Conservation (phyloP, 35 echinoderm and acorn worm genomes). For the Chiridota heheva region DNA sequence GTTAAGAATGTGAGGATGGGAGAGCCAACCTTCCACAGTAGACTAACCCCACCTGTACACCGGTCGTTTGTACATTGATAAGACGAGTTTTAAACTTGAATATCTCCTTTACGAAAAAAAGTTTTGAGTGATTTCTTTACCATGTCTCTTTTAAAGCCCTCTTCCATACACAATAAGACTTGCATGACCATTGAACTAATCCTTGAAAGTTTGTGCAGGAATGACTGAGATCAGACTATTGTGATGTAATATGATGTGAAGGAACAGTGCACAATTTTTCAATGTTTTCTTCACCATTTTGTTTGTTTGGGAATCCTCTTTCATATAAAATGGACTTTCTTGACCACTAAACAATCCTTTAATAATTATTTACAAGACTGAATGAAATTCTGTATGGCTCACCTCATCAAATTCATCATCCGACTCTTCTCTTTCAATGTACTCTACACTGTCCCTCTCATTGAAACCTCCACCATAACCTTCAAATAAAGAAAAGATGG, state of each 20-base stretch:
- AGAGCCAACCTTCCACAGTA: too few relatives aligned
- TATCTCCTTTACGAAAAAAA: too few relatives aligned
- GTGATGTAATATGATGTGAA: not conserved
- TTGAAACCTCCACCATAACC: slow-evolving; percentile 98
- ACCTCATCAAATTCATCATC: slow-evolving; percentile 97
- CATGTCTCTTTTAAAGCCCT: too few relatives aligned
- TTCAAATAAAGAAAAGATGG: not conserved
- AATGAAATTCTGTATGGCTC: not conserved
- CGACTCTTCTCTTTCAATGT: slow-evolving; percentile 63
- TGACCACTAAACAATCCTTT: not conserved
- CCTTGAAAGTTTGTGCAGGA: too few relatives aligned
- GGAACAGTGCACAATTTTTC: not conserved
- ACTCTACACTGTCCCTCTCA: slow-evolving; percentile 85
- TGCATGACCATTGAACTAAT: too few relatives aligned
- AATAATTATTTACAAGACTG: not conserved
- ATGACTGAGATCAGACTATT: slow-evolving; percentile 10
- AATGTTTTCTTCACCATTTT: too few relatives aligned
- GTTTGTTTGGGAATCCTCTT: not conserved
- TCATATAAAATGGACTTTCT: not conserved
- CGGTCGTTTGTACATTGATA: too few relatives aligned
- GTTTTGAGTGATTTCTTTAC: too few relatives aligned
- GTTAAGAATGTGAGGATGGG: too few relatives aligned
- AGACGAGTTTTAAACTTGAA: too few relatives aligned
- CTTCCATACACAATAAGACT: too few relatives aligned
- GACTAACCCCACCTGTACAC: too few relatives aligned